These are phyloP conservation scores for Hypotaenidia philippensis DNA, from an alignment of 2,797 vertebrate genomes.

Conservation along the genomic window DNA sequence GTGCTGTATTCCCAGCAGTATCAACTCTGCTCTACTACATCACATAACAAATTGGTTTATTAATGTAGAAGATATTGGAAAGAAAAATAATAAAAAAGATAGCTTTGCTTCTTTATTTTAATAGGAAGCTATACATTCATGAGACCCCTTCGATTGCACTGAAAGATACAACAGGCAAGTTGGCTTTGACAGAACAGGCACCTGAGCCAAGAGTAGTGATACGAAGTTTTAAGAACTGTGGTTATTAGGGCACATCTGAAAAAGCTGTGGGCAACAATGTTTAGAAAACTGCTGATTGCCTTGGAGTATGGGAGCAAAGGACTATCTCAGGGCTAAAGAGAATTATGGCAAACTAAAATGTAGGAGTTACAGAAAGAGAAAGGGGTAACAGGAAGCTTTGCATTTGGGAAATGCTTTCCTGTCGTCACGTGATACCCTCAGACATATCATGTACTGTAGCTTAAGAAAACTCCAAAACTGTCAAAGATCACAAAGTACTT, in stretches of 20 bases:
- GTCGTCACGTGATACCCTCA: neutral
- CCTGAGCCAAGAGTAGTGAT: neutral
- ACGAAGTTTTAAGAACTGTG: neutral
- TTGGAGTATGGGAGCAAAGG: neutral
- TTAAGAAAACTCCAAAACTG: neutral
- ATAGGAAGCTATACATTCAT: neutral
- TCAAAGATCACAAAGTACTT: neutral
- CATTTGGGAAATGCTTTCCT: neutral
- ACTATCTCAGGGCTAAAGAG: neutral
- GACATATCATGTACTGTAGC: accelerated
- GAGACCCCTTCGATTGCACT: neutral
- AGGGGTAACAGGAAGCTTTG: neutral
- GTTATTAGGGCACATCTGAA: neutral
- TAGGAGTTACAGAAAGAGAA: neutral
- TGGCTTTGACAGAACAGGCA: neutral
- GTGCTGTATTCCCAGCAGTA: neutral
- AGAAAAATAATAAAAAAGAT: neutral
- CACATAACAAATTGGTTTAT: neutral
- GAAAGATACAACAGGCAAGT: neutral
- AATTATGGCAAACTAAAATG: neutral
- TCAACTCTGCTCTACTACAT: neutral
- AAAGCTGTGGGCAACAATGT: neutral
- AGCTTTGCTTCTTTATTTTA: neutral
- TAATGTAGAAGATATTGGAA: neutral
- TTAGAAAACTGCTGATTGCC: neutral